Evolutionary conservation across 2,888 invertebrate genomes (phyloP).

Genomic region (Geophilus truncorum): DNA sequence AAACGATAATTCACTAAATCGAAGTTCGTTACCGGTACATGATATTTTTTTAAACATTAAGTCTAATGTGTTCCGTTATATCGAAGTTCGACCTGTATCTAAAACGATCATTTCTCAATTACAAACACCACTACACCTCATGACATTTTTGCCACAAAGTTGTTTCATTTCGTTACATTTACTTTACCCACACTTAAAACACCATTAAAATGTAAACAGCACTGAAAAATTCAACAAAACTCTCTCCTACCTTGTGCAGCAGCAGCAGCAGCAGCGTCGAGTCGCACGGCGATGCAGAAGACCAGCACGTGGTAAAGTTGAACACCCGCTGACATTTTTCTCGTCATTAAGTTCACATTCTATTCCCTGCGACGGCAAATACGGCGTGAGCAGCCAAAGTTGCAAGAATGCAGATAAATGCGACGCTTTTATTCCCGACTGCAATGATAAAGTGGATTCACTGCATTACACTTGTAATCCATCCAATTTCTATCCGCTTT

Average conservation of each 20-base stretch:
- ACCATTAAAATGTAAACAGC: too few species aligned
- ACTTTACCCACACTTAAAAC: too few species aligned
- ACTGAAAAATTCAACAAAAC: too few species aligned
- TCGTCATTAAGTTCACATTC: neutral
- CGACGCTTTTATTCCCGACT: neutral
- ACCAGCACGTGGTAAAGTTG: neutral
- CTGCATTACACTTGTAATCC: neutral
- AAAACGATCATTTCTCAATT: too few species aligned
- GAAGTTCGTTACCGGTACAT: too few species aligned
- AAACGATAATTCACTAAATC: too few species aligned
- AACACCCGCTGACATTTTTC: neutral
- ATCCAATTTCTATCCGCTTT: neutral
- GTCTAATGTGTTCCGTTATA: too few species aligned
- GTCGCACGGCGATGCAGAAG: neutral
- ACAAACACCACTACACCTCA: too few species aligned
- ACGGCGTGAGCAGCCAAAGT: neutral
- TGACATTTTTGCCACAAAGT: too few species aligned
- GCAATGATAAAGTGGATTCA: neutral
- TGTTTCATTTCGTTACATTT: too few species aligned
- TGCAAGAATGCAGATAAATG: neutral
- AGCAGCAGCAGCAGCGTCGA: neutral
- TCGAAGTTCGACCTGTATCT: too few species aligned
- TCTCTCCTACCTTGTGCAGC: neutral
- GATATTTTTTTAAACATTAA: too few species aligned
- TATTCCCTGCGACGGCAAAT: neutral